Conservation (phyloP, 2,797 vertebrate genomes). For the Thripadectes ignobilis region DNA sequence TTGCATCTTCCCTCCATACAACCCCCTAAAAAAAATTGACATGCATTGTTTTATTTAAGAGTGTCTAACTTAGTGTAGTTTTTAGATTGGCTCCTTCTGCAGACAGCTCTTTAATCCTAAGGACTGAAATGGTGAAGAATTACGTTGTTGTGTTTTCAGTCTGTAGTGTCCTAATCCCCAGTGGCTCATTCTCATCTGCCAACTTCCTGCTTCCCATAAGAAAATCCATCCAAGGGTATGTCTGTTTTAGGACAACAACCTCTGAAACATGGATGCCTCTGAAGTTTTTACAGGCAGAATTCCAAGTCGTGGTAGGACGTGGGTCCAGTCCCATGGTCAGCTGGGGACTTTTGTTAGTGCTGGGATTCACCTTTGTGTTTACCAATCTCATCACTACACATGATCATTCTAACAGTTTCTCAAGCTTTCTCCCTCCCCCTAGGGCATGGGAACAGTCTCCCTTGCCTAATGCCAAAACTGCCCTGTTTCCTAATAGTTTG, state of each 20-base stretch:
- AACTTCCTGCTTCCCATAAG: slow-evolving; percentile 38
- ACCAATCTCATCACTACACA: neutral
- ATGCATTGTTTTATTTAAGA: neutral
- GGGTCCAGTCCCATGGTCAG: neutral
- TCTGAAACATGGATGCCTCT: neutral
- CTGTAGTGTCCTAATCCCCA: neutral
- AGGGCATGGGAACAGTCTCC: neutral
- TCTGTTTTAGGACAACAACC: neutral
- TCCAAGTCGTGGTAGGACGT: neutral
- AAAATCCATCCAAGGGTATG: neutral
- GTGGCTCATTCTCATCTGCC: neutral
- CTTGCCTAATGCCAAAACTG: neutral
- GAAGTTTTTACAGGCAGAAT: neutral
- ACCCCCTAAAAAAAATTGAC: neutral
- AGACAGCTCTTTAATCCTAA: neutral
- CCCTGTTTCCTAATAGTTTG: neutral
- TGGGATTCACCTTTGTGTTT: neutral
- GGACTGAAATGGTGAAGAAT: neutral
- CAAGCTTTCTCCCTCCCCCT: neutral
- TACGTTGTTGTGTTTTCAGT: neutral
- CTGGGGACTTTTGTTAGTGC: neutral
- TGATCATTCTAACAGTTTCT: neutral
- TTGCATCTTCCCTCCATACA: neutral
- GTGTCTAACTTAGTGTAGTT: neutral
- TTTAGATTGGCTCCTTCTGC: neutral